Conservation (phyloP, 2,113 vertebrate genomes). For the Oncorhynchus mykiss region DNA sequence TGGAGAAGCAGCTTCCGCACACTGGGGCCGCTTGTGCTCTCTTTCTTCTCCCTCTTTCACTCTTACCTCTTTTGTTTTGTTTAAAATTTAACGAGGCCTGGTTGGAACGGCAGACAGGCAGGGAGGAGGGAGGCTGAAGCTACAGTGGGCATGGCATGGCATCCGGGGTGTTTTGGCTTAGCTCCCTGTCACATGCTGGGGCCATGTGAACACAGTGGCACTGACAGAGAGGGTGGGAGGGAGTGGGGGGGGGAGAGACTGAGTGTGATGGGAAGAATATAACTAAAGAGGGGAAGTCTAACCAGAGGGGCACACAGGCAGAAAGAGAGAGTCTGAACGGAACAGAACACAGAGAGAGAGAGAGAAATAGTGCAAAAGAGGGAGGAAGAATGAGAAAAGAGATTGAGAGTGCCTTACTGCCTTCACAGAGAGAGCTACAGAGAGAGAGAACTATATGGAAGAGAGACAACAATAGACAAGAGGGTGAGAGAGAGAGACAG, state of each 20-base stretch:
- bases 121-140: constrained; percentile 44
- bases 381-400: background rate
- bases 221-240: constrained; percentile 27
- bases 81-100: constrained; percentile 75
- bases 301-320: background rate
- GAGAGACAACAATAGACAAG: background rate
- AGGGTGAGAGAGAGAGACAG: background rate
- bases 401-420: background rate
- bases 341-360: background rate
- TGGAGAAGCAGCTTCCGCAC: no score
- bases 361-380: background rate
- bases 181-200: constrained; percentile 73
- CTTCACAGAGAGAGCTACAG: background rate
- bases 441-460: background rate
- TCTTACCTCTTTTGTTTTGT: constrained; percentile 67
- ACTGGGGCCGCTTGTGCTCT: constrained; percentile 21
- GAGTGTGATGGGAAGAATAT: constrained; percentile 15
- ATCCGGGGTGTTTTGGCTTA: constrained; percentile 76
- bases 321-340: background rate
- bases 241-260: constrained; percentile 3
- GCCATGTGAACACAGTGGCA: constrained; percentile 75
- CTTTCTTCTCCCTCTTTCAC: constrained; percentile 37
- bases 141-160: constrained; percentile 59
- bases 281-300: constrained; percentile 16
- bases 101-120: constrained; percentile 52